Conservation (phyloP, 2,888 invertebrate genomes). For the Microplitis manilae region DNA sequence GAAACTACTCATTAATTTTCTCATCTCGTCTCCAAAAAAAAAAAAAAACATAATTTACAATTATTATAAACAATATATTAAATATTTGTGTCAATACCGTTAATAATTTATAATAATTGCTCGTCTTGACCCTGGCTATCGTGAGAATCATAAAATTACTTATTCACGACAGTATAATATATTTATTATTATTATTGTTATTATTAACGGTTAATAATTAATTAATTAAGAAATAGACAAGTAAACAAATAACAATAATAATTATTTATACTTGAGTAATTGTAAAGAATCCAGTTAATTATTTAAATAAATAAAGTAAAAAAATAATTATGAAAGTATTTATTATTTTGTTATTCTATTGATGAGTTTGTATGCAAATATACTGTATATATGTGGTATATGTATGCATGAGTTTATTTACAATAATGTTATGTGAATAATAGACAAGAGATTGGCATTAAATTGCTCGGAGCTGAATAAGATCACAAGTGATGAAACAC, state of each 20-base stretch:
- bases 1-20: too few relatives aligned
- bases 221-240: neutral
- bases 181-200: neutral
- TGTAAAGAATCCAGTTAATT: too few relatives aligned
- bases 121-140: slow-evolving; percentile 30
- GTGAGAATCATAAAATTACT: slow-evolving; percentile 29
- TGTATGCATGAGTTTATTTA: neutral
- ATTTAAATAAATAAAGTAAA: too few relatives aligned
- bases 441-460: slow-evolving; percentile 14
- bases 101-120: slow-evolving; percentile 19
- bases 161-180: neutral
- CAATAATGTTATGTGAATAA: slow-evolving; percentile 12
- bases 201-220: neutral
- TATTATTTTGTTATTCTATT: neutral
- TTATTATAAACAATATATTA: neutral
- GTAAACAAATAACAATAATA: too few relatives aligned
- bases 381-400: neutral
- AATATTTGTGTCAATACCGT: neutral
- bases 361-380: neutral
- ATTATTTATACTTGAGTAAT: too few relatives aligned
- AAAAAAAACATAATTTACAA: too few relatives aligned
- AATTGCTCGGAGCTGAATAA: slow-evolving; percentile 23
- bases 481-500: slow-evolving; percentile 23
- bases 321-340: neutral
- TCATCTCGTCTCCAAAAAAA: too few relatives aligned